Conservation (phyloP, 1,140 invertebrate species). For the Drosophila kurseongensis region DNA sequence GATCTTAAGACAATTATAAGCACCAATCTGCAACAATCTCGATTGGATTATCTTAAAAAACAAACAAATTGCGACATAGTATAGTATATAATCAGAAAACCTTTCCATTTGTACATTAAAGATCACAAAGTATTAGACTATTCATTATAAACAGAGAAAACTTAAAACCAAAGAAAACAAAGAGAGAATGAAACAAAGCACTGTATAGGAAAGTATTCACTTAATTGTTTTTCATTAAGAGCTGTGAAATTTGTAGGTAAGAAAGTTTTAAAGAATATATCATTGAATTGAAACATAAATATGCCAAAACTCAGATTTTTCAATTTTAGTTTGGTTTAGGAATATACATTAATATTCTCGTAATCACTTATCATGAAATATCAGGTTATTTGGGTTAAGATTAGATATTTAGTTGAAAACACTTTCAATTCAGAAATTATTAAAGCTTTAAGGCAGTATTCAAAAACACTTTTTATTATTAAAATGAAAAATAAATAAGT, state of each 20-base stretch:
- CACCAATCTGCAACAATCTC: background rate
- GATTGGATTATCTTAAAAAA: background rate
- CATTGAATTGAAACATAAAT: background rate
- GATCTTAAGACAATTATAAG: background rate
- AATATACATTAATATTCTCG: too few relatives aligned
- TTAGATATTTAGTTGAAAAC: background rate
- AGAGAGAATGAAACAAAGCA: slow-evolving; percentile 1
- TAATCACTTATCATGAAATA: too few relatives aligned
- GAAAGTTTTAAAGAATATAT: background rate
- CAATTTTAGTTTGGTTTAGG: too few relatives aligned
- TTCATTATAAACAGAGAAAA: background rate
- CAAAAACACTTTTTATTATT: background rate
- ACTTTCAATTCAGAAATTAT: background rate
- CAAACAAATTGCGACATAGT: background rate
- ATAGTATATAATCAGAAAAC: background rate
- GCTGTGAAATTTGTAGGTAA: background rate
- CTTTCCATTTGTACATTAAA: too few relatives aligned
- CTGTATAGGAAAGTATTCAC: background rate
- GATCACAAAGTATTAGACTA: too few relatives aligned
- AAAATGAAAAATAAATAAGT: background rate
- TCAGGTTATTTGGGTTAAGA: background rate
- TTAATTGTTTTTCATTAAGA: background rate
- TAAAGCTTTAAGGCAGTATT: background rate
- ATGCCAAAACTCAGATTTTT: background rate
- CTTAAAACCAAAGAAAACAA: background rate